Percentiles rank a stretch among this genome's conserved stretches.
These are phyloP conservation scores for Eutolmus rufibarbis DNA, from an alignment of 2,888 invertebrate genomes.

Conservation along the genomic window DNA sequence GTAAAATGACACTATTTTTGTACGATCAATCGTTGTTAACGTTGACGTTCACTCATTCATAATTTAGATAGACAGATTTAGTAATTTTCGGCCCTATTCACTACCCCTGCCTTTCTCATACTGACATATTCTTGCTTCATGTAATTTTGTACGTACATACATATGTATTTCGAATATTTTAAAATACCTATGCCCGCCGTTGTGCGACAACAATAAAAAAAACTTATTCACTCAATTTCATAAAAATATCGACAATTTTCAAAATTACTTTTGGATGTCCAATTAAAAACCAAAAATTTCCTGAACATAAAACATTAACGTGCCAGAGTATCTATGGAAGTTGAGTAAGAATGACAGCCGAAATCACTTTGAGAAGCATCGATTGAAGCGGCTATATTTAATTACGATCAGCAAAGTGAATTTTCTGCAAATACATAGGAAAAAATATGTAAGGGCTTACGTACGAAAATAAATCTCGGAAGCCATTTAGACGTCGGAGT, in stretches of 20 bases:
- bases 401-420: neutral
- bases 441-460: neutral
- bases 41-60: too few species aligned
- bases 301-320: neutral
- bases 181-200: too few species aligned
- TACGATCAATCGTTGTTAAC: too few species aligned
- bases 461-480: constrained; percentile 20
- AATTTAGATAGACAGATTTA: too few species aligned
- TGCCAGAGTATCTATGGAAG: neutral
- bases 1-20: too few species aligned
- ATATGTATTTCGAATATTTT: too few species aligned
- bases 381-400: neutral
- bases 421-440: neutral
- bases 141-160: too few species aligned
- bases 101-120: too few species aligned
- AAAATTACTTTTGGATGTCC: neutral
- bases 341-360: neutral
- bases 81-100: too few species aligned
- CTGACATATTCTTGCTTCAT: too few species aligned
- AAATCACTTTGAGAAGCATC: neutral
- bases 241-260: neutral
- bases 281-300: neutral
- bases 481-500: constrained; percentile 9
- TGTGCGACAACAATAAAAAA: too few species aligned
- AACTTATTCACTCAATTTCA: too few species aligned